Evolutionary conservation across 2,888 invertebrate genomes (phyloP), one percentile per base, ranked within the genome.

Genomic region (Encarsia formosa): DNA sequence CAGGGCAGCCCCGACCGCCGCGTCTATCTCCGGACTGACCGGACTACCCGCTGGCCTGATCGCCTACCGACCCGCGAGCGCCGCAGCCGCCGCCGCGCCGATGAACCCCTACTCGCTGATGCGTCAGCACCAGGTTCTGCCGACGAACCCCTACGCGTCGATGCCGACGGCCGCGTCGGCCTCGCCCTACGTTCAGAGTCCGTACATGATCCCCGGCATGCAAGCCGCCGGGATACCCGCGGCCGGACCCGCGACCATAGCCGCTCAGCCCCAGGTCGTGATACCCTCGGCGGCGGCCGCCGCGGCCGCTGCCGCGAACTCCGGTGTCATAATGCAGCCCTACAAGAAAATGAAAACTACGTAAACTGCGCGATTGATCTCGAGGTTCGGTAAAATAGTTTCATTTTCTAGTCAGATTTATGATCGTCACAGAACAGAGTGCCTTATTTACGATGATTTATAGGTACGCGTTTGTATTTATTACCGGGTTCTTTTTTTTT

Each of bases 291-390:
- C 16, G 63, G 70, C 71, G 31, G 71, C 71, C 35, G 71, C 70
- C 3, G 72, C 75, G 8, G 72, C 76, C 20, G 74, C 70, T 50
- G 73, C 71, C 50, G 70, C 67, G 40, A 70, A 63, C 69, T 61
- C 74, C 62, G 66, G 73, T 63, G 64, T 69, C 65, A 82, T 83
- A 19, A 80, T 88, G 71, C 90, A 90, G 74, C 91, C 91, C 52
- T 91, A 88, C 77, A 91, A 91, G 78, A 91, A 91, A 79, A 86
- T 91, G 85, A 91, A 91, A 79, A 91, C 91, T 67, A 89, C 86
- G 72, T 87, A 86, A 79, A 68, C 22, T n/a, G 18, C 16, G 15
- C 22, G 22, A 43, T 34, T 8, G 5, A 15, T 9, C 22, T 18
- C 32, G 39, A 15, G 4, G 26, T 5, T 16, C 31, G 40, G 49